Evolutionary conservation across 2,888 invertebrate genomes (phyloP).

Genomic region (Conchocele bisecta): DNA sequence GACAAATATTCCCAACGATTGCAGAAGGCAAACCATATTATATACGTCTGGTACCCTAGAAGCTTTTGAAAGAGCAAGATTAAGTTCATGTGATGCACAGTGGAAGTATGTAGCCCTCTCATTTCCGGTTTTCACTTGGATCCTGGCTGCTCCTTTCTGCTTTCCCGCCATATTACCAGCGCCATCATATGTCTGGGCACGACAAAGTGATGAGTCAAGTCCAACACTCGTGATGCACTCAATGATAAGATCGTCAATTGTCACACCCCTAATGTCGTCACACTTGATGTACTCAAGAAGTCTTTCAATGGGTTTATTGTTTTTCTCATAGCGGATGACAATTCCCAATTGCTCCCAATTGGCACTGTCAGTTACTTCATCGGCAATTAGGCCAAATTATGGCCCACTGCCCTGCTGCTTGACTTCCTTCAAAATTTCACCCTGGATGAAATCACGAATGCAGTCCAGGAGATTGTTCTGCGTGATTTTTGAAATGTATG

Average conservation of each 20-base stretch:
- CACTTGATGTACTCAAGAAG: conserved; percentile 20
- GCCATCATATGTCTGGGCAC: not conserved
- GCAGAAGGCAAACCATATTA: not conserved
- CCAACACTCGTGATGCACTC: not conserved
- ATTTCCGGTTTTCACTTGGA: not conserved
- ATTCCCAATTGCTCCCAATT: conserved; percentile 52
- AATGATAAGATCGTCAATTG: not conserved
- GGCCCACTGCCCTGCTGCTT: conserved; percentile 39
- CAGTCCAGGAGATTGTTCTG: conserved; percentile 48
- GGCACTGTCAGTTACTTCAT: conserved; percentile 47
- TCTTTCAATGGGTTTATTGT: conserved; percentile 33
- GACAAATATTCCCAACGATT: no score
- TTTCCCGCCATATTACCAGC: not conserved
- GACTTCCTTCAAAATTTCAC: conserved; percentile 37
- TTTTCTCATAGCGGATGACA: conserved; percentile 35
- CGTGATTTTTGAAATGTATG: conserved; percentile 48
- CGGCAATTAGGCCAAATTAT: conserved; percentile 42
- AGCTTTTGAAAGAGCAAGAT: not conserved
- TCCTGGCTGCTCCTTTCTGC: not conserved
- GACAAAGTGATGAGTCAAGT: not conserved
- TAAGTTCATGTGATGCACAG: not conserved
- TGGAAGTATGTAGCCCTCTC: not conserved
- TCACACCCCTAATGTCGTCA: conserved; percentile 2
- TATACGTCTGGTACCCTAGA: not conserved
- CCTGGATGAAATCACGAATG: conserved; percentile 34